phyloP scores from a whole-genome alignment of 92 coral and sea anemone species.

The Actinostola sp. region DNA sequence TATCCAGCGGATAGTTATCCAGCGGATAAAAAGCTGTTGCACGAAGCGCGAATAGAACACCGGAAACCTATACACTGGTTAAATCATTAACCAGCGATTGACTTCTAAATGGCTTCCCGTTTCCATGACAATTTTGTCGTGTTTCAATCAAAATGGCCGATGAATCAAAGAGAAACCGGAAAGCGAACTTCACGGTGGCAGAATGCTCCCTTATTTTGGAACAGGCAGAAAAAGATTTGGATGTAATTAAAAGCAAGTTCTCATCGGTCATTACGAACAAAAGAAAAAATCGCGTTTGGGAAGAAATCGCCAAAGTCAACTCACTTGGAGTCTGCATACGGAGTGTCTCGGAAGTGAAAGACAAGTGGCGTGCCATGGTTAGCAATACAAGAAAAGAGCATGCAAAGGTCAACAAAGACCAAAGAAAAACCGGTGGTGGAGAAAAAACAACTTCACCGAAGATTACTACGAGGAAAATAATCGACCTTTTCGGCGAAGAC shows the following conservation, averaged over 20 bases:
- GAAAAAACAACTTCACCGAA: conserved; percentile 34
- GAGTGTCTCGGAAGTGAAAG: conserved; percentile 20
- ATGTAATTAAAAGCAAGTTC: conserved; percentile 26
- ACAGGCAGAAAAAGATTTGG: conserved; percentile 33
- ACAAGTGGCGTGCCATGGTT: conserved; percentile 47
- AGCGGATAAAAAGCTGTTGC: conserved; percentile 50
- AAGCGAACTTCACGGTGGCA: conserved; percentile 18
- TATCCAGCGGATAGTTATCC: conserved; percentile 58
- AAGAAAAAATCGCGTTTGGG: conserved; percentile 31
- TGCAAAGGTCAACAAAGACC: background rate
- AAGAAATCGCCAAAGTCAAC: conserved; percentile 31
- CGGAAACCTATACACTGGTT: conserved; percentile 32
- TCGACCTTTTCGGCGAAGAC: conserved; percentile 53
- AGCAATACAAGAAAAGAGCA: conserved; percentile 33
- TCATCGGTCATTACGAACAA: conserved; percentile 24
- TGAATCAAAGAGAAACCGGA: no score
- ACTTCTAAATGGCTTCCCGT: background rate
- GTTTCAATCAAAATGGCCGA: no score
- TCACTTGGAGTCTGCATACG: conserved; percentile 32
- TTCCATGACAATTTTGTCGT: no score
- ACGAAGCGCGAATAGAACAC: conserved; percentile 32
- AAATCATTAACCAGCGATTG: background rate
- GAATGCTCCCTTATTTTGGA: conserved; percentile 32
- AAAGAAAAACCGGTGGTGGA: conserved; percentile 45
- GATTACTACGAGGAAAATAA: conserved; percentile 14